Evolutionary conservation across 2,113 vertebrate species (phyloP).

Genomic region (Chaetops frenatus): DNA sequence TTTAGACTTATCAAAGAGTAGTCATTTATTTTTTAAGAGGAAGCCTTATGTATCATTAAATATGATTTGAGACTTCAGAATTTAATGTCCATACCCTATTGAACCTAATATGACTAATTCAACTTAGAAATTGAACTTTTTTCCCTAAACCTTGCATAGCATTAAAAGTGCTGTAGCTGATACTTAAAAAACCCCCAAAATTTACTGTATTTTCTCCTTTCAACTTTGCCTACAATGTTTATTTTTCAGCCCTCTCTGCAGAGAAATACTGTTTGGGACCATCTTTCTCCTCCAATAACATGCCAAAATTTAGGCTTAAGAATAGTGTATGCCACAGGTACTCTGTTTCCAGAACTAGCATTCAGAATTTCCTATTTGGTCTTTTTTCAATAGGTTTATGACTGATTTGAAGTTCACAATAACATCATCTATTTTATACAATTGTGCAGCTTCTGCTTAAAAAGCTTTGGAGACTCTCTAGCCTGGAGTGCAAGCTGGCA

Average conservation of each 20-base stretch:
- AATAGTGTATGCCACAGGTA: no score
- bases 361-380: neutral
- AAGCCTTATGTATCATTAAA: neutral
- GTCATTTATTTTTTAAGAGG: neutral
- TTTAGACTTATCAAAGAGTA: neutral
- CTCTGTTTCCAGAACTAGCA: neutral
- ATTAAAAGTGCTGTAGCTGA: neutral
- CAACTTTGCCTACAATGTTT: neutral
- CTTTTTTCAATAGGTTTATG: neutral
- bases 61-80: neutral
- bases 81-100: neutral
- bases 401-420: neutral
- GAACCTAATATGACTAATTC: neutral
- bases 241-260: neutral
- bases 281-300: neutral
- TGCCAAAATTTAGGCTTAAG: neutral
- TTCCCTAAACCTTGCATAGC: neutral
- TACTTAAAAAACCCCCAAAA: neutral
- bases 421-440: rapidly evolving
- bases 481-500: neutral
- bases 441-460: neutral
- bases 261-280: neutral
- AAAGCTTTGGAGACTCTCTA: neutral
- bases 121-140: neutral
- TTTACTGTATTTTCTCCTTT: neutral